A percentile compares a stretch with the other conserved stretches of the same genome.
phyloP scores from a whole-genome alignment of 2,797 vertebrate genomes.

The Echiichthys vipera region DNA sequence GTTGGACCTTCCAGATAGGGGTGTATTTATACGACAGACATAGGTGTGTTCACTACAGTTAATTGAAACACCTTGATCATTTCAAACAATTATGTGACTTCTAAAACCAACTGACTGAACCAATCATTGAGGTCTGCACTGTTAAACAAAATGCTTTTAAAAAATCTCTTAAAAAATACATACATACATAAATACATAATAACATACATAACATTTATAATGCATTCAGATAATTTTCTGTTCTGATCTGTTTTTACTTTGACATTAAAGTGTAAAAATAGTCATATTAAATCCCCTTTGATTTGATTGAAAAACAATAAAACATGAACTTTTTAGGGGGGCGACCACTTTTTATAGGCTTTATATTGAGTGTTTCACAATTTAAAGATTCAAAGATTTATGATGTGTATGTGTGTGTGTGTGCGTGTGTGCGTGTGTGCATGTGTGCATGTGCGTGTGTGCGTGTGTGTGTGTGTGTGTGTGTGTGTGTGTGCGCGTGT shows the following conservation, averaged over 20 bases:
- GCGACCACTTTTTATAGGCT: background rate
- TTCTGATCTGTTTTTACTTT: background rate
- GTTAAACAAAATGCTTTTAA: background rate
- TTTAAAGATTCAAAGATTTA: background rate
- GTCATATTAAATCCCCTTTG: background rate
- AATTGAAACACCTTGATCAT: background rate
- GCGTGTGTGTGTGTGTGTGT: no score
- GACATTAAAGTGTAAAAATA: background rate
- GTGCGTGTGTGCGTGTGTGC: no score
- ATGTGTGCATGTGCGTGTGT: no score
- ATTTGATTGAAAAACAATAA: background rate
- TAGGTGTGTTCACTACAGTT: background rate
- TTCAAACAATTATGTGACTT: background rate
- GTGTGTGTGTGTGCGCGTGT: no score
- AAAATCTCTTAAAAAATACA: fast-evolving
- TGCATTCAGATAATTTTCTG: background rate
- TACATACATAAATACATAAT: no score
- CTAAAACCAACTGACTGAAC: background rate
- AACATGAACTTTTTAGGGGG: background rate
- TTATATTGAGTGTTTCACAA: background rate
- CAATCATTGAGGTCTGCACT: background rate
- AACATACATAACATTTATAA: no score
- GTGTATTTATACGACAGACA: background rate
- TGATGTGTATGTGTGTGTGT: no score
- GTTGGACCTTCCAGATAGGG: background rate